These are phyloP conservation scores for Tapera naevia DNA, from an alignment of 2,797 vertebrate genomes.

Conservation along the genomic window DNA sequence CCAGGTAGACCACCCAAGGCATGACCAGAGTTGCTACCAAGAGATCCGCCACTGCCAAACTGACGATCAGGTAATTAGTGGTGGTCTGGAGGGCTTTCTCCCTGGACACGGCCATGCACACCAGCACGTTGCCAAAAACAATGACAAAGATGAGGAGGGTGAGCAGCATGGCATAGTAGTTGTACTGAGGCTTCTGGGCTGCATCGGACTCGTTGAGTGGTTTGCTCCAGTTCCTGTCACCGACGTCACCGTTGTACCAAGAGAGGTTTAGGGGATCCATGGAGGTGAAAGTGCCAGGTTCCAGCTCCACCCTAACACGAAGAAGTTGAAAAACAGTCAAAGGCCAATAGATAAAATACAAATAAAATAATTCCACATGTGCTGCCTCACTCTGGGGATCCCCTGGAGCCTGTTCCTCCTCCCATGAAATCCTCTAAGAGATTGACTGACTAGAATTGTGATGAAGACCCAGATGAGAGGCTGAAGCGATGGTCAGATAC, in stretches of 20 bases:
- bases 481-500: neutral
- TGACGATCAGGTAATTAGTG: constrained; percentile 98
- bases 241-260: constrained; percentile 86
- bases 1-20: constrained; percentile 97
- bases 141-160: constrained; percentile 97
- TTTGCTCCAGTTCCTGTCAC: constrained; percentile 84
- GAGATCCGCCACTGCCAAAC: constrained; percentile 94
- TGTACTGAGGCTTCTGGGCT: constrained; percentile 85
- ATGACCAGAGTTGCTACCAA: constrained; percentile 96
- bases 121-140: constrained; percentile 95
- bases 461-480: neutral
- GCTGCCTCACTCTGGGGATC: neutral
- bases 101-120: constrained; percentile 96
- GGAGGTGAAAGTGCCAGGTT: constrained; percentile 54
- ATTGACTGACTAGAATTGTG: neutral
- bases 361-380: fast-evolving
- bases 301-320: constrained; percentile 52
- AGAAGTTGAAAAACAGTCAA: neutral
- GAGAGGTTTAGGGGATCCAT: constrained; percentile 95
- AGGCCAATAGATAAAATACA: neutral
- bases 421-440: neutral
- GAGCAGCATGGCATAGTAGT: constrained; percentile 97
- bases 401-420: neutral
- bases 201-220: constrained; percentile 82
- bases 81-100: constrained; percentile 97